These are phyloP conservation scores for Macaria notata DNA, from an alignment of 2,888 invertebrate genomes.

Conservation along the genomic window DNA sequence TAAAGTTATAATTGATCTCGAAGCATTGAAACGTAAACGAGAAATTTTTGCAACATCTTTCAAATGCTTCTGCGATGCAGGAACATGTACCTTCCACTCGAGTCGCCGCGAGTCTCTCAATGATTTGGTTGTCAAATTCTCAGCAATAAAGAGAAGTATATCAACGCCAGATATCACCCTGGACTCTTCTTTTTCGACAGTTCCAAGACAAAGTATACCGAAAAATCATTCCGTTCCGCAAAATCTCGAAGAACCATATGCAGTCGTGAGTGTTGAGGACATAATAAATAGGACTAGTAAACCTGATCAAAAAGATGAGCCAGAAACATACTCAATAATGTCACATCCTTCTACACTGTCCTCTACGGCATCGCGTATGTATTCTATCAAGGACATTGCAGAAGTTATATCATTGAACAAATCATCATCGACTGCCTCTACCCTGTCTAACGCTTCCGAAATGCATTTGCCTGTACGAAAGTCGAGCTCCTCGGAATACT, in stretches of 20 bases:
- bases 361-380: constrained; percentile 59
- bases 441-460: constrained; percentile 66
- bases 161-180: constrained; percentile 74
- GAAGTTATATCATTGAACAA: constrained; percentile 67
- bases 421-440: constrained; percentile 59
- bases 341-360: constrained; percentile 60
- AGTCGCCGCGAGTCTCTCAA: constrained; percentile 54
- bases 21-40: constrained; percentile 49
- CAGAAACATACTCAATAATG: constrained; percentile 56
- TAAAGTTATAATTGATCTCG: constrained; percentile 58
- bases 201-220: constrained; percentile 44
- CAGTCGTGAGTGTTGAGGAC: constrained; percentile 58
- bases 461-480: constrained; percentile 61
- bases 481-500: constrained; percentile 75
- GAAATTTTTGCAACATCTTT: constrained; percentile 66
- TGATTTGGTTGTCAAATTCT: constrained; percentile 68
- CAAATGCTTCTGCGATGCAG: constrained; percentile 72
- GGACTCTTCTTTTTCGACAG: constrained; percentile 59
- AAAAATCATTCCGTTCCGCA: constrained; percentile 68
- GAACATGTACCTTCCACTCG: constrained; percentile 62
- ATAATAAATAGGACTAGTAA: constrained; percentile 50
- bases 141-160: constrained; percentile 72
- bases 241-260: constrained; percentile 68
- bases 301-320: constrained; percentile 32
- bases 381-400: constrained; percentile 71